Base-by-base conservation (phyloP, 1,140 invertebrate species). In the Papilio dardanus region DNA sequence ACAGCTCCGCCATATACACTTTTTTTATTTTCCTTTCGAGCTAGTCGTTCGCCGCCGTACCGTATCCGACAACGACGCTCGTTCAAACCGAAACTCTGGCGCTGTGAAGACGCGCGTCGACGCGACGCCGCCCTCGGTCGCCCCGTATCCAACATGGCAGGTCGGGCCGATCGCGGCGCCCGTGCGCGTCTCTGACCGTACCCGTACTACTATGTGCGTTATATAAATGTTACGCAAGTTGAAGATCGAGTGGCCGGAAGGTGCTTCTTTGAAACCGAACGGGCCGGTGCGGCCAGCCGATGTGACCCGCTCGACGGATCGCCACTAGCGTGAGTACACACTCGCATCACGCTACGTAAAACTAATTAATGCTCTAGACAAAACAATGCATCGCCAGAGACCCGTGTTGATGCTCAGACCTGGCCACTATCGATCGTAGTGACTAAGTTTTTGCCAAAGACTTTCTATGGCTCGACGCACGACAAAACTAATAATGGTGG, bases 211-310 rank as follows among this genome's bases (percentile, higher is more conserved):
- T 79, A 87, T 89, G 88, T 91, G 89, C 79, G 85, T 91, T 88
- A 89, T 88, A 89, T 92, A 92, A 91, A 92, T 93, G 91, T 92
- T 92, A 91, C 88, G 88, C 88, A 88, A 92, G 86, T 85, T 86
- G 75, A 82, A 82, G 85, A 86, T 84, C 79, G 77, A 82, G 86
- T 87, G 86, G 77, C 79, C 76, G 81, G 78, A 81, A 83, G 88
- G 88, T 86, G 87, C 82, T 83, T 86, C 84, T 74, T 80, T 79
- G 83, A 69, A 76, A 76, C 78, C 77, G 79, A 74, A 82, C 82
- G 82, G 81, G 82, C 81, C 81, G 81, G 85, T 84, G 86, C 86
- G 83, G 85, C 86, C 85, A 82, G 76, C 82, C 81, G 76, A 88
- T 91, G 90, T 89, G 86, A 91, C 82, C 78, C 81, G 81, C 75